Percentiles rank a stretch among this genome's conserved stretches.
Conservation (phyloP, 2,888 invertebrate species). For the Oeneis ivallda region DNA sequence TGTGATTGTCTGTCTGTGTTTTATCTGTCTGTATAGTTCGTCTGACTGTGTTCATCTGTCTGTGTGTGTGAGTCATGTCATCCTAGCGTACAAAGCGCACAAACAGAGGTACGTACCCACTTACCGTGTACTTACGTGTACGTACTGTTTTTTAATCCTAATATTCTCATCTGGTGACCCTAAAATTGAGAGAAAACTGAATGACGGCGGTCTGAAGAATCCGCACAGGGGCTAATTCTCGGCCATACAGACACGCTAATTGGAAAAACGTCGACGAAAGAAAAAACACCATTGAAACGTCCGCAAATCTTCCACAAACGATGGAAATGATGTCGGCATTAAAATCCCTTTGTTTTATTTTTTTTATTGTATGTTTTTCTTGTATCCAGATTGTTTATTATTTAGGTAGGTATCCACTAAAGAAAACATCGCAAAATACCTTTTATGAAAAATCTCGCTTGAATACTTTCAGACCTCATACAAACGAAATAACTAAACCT, state of each 20-base stretch:
- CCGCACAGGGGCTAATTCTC: constrained; percentile 39
- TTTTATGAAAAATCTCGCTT: neutral
- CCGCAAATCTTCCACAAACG: constrained; percentile 32
- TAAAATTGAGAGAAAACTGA: constrained; percentile 29
- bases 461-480: neutral
- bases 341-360: constrained; percentile 17
- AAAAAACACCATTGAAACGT: constrained; percentile 30
- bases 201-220: constrained; percentile 32
- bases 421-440: neutral
- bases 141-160: neutral
- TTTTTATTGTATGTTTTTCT: constrained; percentile 11
- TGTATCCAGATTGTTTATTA: neutral
- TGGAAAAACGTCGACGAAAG: constrained; percentile 36
- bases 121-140: no score
- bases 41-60: no score
- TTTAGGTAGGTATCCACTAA: neutral
- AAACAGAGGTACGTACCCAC: no score
- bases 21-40: no score
- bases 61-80: no score
- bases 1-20: no score
- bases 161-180: constrained; percentile 16
- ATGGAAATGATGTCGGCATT: constrained; percentile 18
- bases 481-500: neutral
- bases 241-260: constrained; percentile 40
- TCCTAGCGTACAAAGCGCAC: no score